Evolutionary conservation across 2,113 vertebrate species (phyloP).

Genomic region (Rhinopithecus roxellana): DNA sequence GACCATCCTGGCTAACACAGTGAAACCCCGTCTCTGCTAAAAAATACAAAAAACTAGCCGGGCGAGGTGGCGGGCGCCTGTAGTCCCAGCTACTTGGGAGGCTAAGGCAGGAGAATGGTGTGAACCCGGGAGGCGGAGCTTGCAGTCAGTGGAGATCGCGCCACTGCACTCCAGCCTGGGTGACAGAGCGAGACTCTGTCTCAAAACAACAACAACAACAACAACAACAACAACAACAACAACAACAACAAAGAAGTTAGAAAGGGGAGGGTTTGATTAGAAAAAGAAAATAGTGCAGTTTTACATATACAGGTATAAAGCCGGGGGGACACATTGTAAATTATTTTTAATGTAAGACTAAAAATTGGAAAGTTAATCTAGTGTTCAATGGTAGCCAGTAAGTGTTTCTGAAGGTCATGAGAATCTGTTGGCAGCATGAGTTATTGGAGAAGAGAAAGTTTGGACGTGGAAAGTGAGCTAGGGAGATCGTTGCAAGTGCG

Average conservation of each 20-base stretch:
- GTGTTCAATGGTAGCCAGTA: not conserved
- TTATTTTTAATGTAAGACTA: not conserved
- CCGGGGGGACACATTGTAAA: not conserved
- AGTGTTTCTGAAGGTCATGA: not conserved
- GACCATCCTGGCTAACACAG: no score
- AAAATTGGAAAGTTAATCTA: conserved; percentile 3
- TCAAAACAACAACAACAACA: no score
- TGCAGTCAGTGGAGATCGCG: no score
- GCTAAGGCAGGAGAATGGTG: no score
- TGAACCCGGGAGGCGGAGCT: no score
- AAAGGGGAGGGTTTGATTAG: not conserved
- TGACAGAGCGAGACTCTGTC: no score
- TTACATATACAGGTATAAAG: not conserved
- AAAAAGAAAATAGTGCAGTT: not conserved
- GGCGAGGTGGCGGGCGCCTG: no score
- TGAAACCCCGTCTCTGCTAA: no score
- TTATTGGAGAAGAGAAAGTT: not conserved
- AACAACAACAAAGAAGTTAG: not conserved
- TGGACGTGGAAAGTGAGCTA: not conserved
- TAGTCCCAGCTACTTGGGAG: no score
- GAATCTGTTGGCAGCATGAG: not conserved
- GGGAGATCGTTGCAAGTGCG: not conserved
- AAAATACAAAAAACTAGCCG: no score
- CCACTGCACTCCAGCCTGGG: no score
- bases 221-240: no score